Conservation (phyloP, 2,797 vertebrate genomes). For the Pseudopleuronectes americanus region DNA sequence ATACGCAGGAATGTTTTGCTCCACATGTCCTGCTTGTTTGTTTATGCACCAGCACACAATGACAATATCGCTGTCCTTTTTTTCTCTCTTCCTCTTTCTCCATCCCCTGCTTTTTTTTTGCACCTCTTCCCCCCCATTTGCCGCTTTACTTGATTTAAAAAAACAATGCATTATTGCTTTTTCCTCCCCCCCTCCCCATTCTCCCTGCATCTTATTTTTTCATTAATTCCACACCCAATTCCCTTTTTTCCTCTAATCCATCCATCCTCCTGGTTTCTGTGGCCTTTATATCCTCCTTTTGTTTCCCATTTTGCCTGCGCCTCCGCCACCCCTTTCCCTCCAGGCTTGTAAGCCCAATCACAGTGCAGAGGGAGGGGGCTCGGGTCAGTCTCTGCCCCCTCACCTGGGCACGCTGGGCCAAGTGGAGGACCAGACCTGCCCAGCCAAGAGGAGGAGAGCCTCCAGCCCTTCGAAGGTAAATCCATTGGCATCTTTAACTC, state of each 20-base stretch:
- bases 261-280: background rate
- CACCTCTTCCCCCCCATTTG: background rate
- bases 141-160: constrained; percentile 15
- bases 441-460: constrained; percentile 98
- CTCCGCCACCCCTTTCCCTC: constrained; percentile 19
- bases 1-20: constrained; percentile 34
- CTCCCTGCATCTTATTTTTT: background rate
- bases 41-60: constrained; percentile 40
- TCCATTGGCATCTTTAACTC: background rate
- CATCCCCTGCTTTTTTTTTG: constrained; percentile 45
- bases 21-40: constrained; percentile 37
- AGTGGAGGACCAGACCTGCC: constrained; percentile 95
- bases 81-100: constrained; percentile 36
- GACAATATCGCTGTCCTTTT: constrained; percentile 58
- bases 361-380: constrained; percentile 93
- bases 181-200: background rate
- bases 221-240: background rate
- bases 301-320: constrained; percentile 47
- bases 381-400: constrained; percentile 76
- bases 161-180: background rate
- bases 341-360: constrained; percentile 99
- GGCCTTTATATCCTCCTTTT: constrained; percentile 28
- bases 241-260: background rate
- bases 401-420: constrained; percentile 89
- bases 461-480: constrained; percentile 96